Evolutionary conservation across 2,797 vertebrate species (phyloP), one percentile per base, ranked within the genome.

Genomic region (Falco columbarius): DNA sequence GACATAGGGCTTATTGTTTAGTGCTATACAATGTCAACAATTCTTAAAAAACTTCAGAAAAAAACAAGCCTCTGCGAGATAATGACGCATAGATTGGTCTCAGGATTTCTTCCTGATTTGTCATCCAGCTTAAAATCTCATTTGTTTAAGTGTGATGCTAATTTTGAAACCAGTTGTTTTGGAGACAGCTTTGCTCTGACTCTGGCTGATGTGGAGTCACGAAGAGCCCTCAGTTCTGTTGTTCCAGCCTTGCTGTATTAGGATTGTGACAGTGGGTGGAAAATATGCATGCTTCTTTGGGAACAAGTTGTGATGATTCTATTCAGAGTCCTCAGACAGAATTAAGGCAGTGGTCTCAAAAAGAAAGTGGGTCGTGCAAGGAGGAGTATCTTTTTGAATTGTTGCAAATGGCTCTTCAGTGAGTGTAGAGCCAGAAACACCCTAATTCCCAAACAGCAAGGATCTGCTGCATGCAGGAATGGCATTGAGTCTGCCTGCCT

Each of bases 401-500:
- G 12, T 29, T 75, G 40, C 9, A 92, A 81, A 68, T 36, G 30
- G 15, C 17, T 67, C 10, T 71, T 63, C 17, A 34, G 52, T 54
- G 68, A 24, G 13, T 29, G 10, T 8, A 58, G 44, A 62, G n/a
- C 4, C 29, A 77, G 18, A 74, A 89, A 70, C 4, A 70, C 12
- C 29, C 6, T 3, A 10, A 7, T 44, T 67, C 14, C 30, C 18
- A 70, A 87, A 65, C 14, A 75, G 6, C 19, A n/a, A 8, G 23
- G 21, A 19, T 70, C 29, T 0, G 0, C 7, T 34, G 6, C 2
- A 0, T 38, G 44, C 12, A 62, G 34, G 30, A 61, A 73, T 54
- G 49, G 14, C 29, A 26, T 5, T 36, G 7, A 6, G 22, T 32
- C 76, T 79, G 10, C 27, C n/a, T 59, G 22, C 12, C 19, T 71